Evolutionary conservation across 53 echinoderm and acorn worm species (phyloP).

Genomic region (Apostichopus leukothele): DNA sequence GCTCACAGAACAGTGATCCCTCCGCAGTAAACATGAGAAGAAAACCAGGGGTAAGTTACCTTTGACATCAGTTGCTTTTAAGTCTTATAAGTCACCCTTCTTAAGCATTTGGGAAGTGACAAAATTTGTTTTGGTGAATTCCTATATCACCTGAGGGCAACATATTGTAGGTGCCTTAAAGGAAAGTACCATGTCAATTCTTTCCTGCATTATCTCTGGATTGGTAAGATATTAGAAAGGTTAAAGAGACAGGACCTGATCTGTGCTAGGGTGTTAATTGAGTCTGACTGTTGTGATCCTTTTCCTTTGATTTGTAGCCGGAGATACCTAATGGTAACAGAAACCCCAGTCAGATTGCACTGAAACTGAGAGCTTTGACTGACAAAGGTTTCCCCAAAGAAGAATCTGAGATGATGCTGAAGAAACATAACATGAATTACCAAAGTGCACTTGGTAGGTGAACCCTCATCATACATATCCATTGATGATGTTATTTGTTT

Average conservation of each 20-base stretch:
- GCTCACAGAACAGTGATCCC: constrained; percentile 86
- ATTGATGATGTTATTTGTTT: background rate
- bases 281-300: background rate
- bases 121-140: too few relatives aligned
- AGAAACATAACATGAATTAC: constrained; percentile 89
- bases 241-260: too few relatives aligned
- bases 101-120: too few relatives aligned
- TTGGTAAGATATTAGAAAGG: too few relatives aligned
- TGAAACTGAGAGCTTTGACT: constrained; percentile 35
- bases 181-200: too few relatives aligned
- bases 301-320: background rate
- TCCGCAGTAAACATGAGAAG: constrained; percentile 60
- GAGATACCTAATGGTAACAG: constrained; percentile 34
- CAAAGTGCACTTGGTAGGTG: constrained; percentile 86
- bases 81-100: background rate
- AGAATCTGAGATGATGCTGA: constrained; percentile 84
- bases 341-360: constrained; percentile 32
- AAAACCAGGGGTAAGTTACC: constrained; percentile 38
- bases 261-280: too few relatives aligned
- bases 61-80: background rate
- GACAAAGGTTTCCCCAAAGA: constrained; percentile 88
- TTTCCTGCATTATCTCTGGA: too few relatives aligned
- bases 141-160: too few relatives aligned
- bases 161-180: too few relatives aligned
- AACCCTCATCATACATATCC: background rate